A percentile compares a stretch with the other conserved stretches of the same genome.
These are phyloP conservation scores for Acanthiza pusilla DNA, from an alignment of 2,797 vertebrate species.

Conservation along the genomic window DNA sequence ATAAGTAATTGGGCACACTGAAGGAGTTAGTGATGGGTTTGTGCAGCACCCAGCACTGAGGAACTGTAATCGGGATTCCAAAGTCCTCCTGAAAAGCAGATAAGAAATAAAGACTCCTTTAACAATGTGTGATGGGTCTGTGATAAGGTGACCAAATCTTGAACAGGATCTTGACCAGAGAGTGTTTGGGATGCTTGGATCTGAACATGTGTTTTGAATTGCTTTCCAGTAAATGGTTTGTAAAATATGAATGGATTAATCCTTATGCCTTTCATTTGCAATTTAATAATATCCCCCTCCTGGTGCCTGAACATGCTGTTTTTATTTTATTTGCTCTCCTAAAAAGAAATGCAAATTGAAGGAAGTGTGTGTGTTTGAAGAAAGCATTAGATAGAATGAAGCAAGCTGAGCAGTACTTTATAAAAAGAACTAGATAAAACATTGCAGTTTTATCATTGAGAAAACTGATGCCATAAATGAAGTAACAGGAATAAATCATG, in stretches of 20 bases:
- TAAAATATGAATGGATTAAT: not conserved
- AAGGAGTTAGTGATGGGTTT: slow-evolving; percentile 21
- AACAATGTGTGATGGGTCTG: not conserved
- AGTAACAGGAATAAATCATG: not conserved
- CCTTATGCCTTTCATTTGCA: not conserved
- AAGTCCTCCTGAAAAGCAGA: not conserved
- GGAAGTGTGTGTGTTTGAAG: not conserved
- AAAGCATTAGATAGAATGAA: not conserved
- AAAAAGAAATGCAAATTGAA: not conserved
- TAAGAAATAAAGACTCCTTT: not conserved
- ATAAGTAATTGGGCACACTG: slow-evolving; percentile 42
- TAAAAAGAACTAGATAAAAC: not conserved
- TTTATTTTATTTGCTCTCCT: not conserved
- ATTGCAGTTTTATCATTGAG: not conserved
- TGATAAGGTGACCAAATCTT: not conserved
- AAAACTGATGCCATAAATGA: not conserved
- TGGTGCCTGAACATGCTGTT: not conserved
- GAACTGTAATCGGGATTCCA: not conserved
- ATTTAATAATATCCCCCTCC: not conserved
- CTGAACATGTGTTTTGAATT: not conserved
- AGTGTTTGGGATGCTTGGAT: not conserved
- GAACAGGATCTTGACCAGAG: not conserved
- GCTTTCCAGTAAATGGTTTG: not conserved
- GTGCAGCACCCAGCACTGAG: not conserved
- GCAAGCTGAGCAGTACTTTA: not conserved